Evolutionary conservation across 2,113 vertebrate species (phyloP).

Genomic region (Xenus cinereus): DNA sequence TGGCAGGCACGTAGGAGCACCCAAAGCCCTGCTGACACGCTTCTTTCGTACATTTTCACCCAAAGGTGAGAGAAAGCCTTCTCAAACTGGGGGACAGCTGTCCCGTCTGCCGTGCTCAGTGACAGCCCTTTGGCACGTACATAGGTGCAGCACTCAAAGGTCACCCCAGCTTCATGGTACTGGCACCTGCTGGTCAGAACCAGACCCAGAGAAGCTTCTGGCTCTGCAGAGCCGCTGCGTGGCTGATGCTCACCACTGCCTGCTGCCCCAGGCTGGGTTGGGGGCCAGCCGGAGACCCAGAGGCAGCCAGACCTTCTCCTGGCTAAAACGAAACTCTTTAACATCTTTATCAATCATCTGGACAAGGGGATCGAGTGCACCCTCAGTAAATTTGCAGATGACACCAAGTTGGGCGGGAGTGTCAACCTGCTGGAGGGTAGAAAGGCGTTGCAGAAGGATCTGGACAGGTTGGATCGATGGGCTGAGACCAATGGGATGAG

Average conservation of each 20-base stretch:
- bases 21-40: background rate
- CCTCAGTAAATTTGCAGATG: no score
- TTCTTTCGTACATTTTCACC: background rate
- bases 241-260: background rate
- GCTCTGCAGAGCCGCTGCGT: fast-evolving
- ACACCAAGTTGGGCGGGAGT: no score
- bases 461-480: no score
- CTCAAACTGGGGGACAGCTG: background rate
- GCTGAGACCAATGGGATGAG: no score
- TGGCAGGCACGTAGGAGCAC: background rate
- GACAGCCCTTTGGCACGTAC: background rate
- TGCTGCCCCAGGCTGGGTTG: background rate
- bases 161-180: no score
- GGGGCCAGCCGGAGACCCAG: background rate
- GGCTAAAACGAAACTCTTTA: background rate
- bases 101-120: background rate
- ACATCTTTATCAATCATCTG: no score
- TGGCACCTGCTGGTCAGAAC: background rate
- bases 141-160: background rate
- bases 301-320: background rate
- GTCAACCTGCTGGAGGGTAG: no score
- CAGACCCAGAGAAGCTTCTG: background rate
- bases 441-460: no score
- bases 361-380: no score
- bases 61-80: background rate